Evolutionary conservation across 2,113 vertebrate genomes (phyloP), one percentile per base, ranked within the genome.

Genomic region (Prunella fulvescens): DNA sequence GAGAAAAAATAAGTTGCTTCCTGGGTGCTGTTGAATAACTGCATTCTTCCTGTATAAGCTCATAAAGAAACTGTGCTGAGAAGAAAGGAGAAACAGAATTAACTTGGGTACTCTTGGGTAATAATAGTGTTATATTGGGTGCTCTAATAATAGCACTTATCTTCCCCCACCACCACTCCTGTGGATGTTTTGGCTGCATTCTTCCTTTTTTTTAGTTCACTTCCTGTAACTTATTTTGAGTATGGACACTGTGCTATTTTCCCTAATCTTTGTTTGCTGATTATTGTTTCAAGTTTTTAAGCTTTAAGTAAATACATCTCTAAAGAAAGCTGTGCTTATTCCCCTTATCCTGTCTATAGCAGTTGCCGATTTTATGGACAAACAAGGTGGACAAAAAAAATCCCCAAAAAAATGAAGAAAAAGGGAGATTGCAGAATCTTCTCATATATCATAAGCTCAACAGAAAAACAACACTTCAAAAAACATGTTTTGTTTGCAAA

Each of bases 121-220:
- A 86, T 88, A 93, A 91, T 40, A 88, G 25, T 4, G 1, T 42
- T 58, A 47, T 71, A 50, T 76, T 0, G 4, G 17, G 39, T 73
- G 7, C 29, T 84, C 91, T 94, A 94, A 95, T 71, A 91, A 97
- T 92, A 96, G 60, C 24, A 31, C 58, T 67, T 92, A 83, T 95
- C 86, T 93, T 82, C 80, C 64, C 81, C 6, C 19, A 24, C 37
- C 47, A 70, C 77, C 15, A 57, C 78, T 95, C 40, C 29, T 87
- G 58, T 2, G 11, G 62, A 86, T 93, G 78, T 95, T 95, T 94
- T 94, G 82, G 7, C 85, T 92, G 47, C 42, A 51, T 47, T 85
- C 54, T 54, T 86, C 24, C 16, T 69, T 56, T 69, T 92, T 85
- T 40, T n/a, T 45, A 57, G 33, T 69, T 92, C 5, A 14, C 33